Percentiles rank a stretch among this genome's conserved stretches.
Evolutionary conservation across 2,888 invertebrate species (phyloP).

Genomic region (Cancer borealis): DNA sequence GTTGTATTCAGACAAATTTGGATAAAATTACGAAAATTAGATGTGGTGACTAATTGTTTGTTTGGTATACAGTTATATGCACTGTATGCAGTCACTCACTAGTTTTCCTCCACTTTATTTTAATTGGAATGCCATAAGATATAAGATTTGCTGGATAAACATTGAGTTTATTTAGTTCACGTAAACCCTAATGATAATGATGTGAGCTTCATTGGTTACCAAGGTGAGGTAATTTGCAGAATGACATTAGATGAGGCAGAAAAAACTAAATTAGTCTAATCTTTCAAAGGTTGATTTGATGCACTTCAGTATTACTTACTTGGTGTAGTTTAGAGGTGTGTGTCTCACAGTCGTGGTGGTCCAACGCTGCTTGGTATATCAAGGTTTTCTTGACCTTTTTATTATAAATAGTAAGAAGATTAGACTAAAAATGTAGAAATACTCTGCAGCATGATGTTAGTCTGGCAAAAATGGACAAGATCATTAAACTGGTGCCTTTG

Average conservation of each 20-base stretch:
- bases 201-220: neutral
- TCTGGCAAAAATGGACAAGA: conserved; percentile 43
- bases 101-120: neutral
- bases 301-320: neutral
- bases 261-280: neutral
- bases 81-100: conserved; percentile 1
- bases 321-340: too few relatives aligned
- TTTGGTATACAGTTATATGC: neutral
- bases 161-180: neutral
- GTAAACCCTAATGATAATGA: neutral
- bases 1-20: neutral
- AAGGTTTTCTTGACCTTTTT: neutral
- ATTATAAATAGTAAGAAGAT: neutral
- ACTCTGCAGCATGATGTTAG: neutral
- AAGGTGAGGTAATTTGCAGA: neutral
- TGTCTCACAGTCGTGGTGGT: too few relatives aligned
- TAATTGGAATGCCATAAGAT: neutral
- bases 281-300: neutral
- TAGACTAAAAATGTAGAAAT: neutral
- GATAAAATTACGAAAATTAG: neutral
- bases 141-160: neutral
- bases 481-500: neutral
- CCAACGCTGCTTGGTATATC: neutral
- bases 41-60: neutral
- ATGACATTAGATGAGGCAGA: neutral